Base-by-base conservation (phyloP, 2,797 vertebrate species). In the Varecia variegata region DNA sequence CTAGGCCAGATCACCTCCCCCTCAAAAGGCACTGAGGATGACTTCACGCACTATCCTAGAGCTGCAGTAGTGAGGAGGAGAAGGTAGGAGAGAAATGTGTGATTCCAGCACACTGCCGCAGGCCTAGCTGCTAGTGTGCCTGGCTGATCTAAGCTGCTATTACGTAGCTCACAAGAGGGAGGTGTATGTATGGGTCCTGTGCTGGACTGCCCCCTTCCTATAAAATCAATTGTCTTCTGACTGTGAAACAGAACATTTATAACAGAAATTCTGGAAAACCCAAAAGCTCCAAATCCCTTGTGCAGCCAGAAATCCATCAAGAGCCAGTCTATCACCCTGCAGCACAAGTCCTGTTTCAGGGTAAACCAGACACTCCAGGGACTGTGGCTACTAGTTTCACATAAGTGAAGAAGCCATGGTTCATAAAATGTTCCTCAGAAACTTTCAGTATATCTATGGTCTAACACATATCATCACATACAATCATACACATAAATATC, bases 391-490 rank as follows among this genome's bases (percentile, higher is more conserved):
- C 38, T 35, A 71, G 60, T 71, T 90, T 83, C 87, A 95, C 27
- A 35, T 21, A 54, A 8, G 14, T 54, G 81, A n/a, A 52, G 95
- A 94, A n/a, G 73, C 17, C 17, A 76, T 1, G 15, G 58, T 35
- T 86, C 71, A 93, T 43, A 83, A 97, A 92, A 54, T 45, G 47
- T 56, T 62, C 38, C 43, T 81, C 25, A 58, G 32, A 92, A 77
- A 77, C 35, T 70, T 40, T 45, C 14, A 32, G n/a, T 70, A 17
- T 7, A 25, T 74, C 20, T 71, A n/a, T 11, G n/a, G 32, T 43
- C 76, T 79, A 80, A 50, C 40, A 91, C 3, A 56, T 2, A 73
- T 68, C 32, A 86, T 47, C 17, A 50, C 68, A 58, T 50, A 25
- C 20, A 67, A 76, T 3, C 62, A 68, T 12, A 62, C 23, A 74